Conservation (phyloP, 2,797 vertebrate genomes). For the Paguma larvata region DNA sequence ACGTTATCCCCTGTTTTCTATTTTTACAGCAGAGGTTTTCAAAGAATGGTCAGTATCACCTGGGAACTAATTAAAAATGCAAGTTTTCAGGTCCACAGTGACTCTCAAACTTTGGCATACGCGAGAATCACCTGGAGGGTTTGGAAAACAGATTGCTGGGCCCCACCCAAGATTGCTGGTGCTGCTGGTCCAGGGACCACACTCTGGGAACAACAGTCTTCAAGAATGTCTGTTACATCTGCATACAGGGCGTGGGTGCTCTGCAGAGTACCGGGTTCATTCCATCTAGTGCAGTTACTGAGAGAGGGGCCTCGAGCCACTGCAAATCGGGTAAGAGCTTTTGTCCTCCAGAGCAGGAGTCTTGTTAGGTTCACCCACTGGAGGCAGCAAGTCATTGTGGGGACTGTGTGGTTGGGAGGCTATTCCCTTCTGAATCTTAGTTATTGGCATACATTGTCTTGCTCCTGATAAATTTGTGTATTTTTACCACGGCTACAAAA, state of each 20-base stretch:
- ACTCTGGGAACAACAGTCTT: not conserved
- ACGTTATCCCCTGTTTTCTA: not conserved
- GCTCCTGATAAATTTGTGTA: slow-evolving; percentile 6
- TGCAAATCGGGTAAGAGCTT: not conserved
- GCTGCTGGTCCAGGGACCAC: not conserved
- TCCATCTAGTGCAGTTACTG: not conserved
- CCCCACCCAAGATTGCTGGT: not conserved
- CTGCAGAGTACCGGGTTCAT: not conserved
- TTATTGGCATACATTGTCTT: slow-evolving; percentile 31
- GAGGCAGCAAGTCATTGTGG: not conserved
- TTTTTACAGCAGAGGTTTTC: slow-evolving; percentile 46
- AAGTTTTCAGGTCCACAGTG: not conserved
- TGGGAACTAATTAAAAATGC: not conserved
- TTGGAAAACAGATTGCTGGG: slow-evolving; percentile 22
- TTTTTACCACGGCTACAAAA: slow-evolving; percentile 56
- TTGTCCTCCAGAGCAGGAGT: not conserved
- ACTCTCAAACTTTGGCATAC: not conserved
- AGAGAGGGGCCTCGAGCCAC: not conserved
- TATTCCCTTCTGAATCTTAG: not conserved
- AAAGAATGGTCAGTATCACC: not conserved
- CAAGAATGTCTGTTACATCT: not conserved
- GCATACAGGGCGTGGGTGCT: not conserved
- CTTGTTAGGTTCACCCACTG: not conserved
- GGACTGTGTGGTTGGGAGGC: not conserved
- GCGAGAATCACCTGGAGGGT: not conserved